Conservation (phyloP, 2,797 vertebrate species). For the Anguilla anguilla region DNA sequence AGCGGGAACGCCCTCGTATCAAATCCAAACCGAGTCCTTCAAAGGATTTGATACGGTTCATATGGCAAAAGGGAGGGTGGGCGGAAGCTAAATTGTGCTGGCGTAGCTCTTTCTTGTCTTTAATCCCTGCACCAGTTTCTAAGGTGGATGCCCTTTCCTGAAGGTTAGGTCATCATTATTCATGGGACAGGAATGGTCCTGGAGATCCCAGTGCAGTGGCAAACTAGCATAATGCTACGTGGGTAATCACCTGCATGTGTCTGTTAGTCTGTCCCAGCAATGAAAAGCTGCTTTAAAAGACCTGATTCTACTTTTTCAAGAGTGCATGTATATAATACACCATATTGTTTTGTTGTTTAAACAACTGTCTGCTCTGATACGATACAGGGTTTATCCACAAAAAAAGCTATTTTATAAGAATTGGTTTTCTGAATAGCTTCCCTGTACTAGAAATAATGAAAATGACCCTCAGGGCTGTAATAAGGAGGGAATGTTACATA, state of each 20-base stretch:
- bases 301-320: neutral
- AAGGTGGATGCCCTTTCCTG: slow-evolving; percentile 61
- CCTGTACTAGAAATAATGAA: too few species aligned
- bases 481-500: too few species aligned
- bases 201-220: slow-evolving; percentile 35
- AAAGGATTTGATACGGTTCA: slow-evolving; percentile 68
- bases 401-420: too few species aligned
- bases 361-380: neutral
- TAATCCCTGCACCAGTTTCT: slow-evolving; percentile 63
- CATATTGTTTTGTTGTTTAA: neutral
- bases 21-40: slow-evolving; percentile 59
- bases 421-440: too few species aligned
- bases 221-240: slow-evolving; percentile 46
- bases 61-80: slow-evolving; percentile 49
- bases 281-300: slow-evolving; percentile 7
- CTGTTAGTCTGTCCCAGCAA: neutral
- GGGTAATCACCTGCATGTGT: slow-evolving; percentile 42
- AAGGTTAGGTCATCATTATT: slow-evolving; percentile 46
- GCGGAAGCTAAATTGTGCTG: slow-evolving; percentile 59
- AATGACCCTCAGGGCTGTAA: too few species aligned
- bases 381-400: too few species aligned
- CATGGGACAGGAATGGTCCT: slow-evolving; percentile 36
- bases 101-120: slow-evolving; percentile 60
- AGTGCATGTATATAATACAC: neutral
- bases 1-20: slow-evolving; percentile 53